These are phyloP conservation scores for Somateria mollissima DNA, from an alignment of 2,797 vertebrate genomes.

Conservation along the genomic window DNA sequence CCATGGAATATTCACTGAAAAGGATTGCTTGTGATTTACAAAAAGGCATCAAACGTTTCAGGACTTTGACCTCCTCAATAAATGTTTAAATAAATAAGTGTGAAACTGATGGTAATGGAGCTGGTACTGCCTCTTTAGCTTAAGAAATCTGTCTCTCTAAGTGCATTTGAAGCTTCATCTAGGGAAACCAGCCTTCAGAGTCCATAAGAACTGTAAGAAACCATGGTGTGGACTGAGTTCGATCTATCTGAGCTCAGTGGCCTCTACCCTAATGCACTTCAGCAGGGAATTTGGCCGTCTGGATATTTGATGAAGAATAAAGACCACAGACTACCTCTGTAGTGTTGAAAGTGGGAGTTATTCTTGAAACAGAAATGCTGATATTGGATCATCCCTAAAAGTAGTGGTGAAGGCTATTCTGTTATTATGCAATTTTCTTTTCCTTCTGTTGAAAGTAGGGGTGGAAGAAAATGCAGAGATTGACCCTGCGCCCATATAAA, in stretches of 20 bases:
- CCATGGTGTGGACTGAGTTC: not conserved
- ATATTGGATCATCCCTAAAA: constrained; percentile 35
- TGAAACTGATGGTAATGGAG: not conserved
- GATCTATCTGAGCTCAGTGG: not conserved
- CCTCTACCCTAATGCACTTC: not conserved
- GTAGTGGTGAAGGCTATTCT: constrained; percentile 21
- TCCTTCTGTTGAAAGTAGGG: constrained; percentile 23
- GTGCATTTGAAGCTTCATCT: not conserved
- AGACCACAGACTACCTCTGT: not conserved
- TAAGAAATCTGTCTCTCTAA: not conserved
- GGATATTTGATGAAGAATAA: constrained; percentile 4
- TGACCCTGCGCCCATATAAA: constrained; percentile 24
- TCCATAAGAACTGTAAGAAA: not conserved
- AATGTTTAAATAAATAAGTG: not conserved
- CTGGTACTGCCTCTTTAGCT: not conserved
- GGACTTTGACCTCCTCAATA: not conserved
- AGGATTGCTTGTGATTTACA: not conserved
- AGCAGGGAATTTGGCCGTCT: not conserved
- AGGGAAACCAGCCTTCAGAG: not conserved
- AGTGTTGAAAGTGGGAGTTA: constrained; percentile 37
- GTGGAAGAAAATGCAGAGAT: constrained; percentile 24
- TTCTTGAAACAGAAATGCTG: constrained; percentile 62
- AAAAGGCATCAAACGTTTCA: not conserved
- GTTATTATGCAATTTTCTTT: constrained; percentile 30
- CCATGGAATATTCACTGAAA: not conserved